A percentile compares a stretch with the other conserved stretches of the same genome.
These are phyloP conservation scores for Thymelicus acteon DNA, from an alignment of 2,888 invertebrate species.

Conservation along the genomic window DNA sequence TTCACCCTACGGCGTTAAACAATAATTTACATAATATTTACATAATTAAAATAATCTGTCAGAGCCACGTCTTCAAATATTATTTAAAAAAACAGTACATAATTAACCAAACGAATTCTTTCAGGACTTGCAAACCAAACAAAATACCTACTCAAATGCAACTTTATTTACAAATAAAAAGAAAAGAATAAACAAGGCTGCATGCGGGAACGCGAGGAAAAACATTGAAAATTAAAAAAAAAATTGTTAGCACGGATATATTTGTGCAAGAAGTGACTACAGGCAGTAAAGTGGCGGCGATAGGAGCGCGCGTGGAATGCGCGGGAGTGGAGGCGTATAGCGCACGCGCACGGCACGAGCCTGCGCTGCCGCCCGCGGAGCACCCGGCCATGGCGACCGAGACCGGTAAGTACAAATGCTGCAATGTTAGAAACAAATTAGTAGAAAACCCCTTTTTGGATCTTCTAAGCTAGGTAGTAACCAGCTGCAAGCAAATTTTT, in stretches of 20 bases:
- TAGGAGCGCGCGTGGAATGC: conserved; percentile 78
- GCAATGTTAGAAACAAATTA: not conserved
- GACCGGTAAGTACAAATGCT: conserved; percentile 77
- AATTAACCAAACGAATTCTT: conserved; percentile 32
- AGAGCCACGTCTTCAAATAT: conserved; percentile 30
- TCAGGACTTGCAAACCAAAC: conserved; percentile 40
- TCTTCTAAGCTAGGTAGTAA: too few species aligned
- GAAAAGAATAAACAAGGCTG: conserved; percentile 33
- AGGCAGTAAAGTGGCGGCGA: conserved; percentile 74
- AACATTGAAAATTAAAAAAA: conserved; percentile 23
- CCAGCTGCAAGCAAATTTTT: too few species aligned
- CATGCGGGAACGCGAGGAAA: conserved; percentile 22
- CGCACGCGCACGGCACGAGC: conserved; percentile 78
- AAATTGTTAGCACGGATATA: conserved; percentile 23
- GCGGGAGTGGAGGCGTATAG: conserved; percentile 78
- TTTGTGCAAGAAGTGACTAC: conserved; percentile 54
- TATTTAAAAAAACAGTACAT: not conserved
- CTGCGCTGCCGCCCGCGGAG: conserved; percentile 81
- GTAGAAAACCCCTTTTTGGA: too few species aligned
- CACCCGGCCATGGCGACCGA: conserved; percentile 83
- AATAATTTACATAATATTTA: too few species aligned
- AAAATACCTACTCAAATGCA: conserved; percentile 38
- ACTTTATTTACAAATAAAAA: conserved; percentile 34
- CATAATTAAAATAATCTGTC: not conserved
- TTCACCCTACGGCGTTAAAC: conserved; percentile 31